Percentiles rank a stretch among this genome's conserved stretches.
phyloP scores from a whole-genome alignment of 2,113 vertebrate species.

The Orientallactaga bullata region DNA sequence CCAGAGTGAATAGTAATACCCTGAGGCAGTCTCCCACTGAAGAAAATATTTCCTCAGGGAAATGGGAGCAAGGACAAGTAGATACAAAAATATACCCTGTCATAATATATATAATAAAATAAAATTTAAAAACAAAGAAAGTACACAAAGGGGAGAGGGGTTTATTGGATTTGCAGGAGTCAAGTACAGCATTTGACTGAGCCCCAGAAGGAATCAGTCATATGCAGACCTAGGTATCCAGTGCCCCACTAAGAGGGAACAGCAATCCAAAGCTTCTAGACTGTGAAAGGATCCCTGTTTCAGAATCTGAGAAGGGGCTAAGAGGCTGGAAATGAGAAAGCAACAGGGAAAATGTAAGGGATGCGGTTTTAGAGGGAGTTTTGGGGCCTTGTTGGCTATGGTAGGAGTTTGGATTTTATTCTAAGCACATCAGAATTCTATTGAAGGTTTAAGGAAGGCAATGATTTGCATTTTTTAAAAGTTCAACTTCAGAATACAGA shows the following conservation, averaged over 20 bases:
- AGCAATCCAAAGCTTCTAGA: neutral
- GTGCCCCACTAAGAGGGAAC: neutral
- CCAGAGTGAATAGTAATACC: no score
- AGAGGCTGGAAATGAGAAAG: neutral
- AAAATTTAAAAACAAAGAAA: neutral
- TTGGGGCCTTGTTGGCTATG: neutral
- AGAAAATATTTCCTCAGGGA: no score
- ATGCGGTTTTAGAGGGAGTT: neutral
- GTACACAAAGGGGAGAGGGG: neutral
- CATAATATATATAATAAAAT: no score
- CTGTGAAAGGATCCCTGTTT: neutral
- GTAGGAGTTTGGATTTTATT: conserved; percentile 3
- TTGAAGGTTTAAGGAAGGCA: neutral
- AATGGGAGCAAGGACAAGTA: no score
- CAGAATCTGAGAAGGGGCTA: neutral
- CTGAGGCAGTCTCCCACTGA: no score
- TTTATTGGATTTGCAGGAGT: neutral
- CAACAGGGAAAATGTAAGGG: neutral
- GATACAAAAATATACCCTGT: no score
- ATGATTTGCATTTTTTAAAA: neutral
- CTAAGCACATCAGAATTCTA: conserved; percentile 25
- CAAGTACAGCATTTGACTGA: neutral
- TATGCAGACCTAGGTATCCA: neutral
- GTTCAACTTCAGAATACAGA: neutral
- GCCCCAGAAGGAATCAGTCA: neutral